A percentile compares a stretch with the other conserved stretches of the same genome.
Evolutionary conservation across 2,888 invertebrate species (phyloP).

Genomic region (Heliconius charithonia): DNA sequence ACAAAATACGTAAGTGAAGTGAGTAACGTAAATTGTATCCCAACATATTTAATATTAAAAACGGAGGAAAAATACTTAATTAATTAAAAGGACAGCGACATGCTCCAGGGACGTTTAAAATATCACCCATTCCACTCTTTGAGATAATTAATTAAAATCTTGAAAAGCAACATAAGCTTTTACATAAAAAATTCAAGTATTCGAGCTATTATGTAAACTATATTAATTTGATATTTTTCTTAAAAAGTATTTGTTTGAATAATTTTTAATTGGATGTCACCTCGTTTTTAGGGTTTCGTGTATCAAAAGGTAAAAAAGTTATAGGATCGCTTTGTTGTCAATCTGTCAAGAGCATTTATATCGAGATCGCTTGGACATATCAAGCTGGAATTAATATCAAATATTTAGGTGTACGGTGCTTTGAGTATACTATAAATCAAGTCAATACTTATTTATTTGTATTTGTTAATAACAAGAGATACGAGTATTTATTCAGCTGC

Average conservation of each 20-base stretch:
- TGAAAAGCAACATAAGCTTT: constrained; percentile 20
- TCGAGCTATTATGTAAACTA: too few species aligned
- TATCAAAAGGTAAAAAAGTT: too few species aligned
- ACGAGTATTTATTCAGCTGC: too few species aligned
- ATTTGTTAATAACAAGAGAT: too few species aligned
- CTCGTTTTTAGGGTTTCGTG: too few species aligned
- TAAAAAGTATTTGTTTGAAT: neutral
- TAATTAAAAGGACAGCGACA: constrained; percentile 21
- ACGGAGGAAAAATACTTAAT: constrained; percentile 9
- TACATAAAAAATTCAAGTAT: constrained; percentile 3
- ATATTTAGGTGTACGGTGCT: too few species aligned
- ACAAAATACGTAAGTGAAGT: neutral
- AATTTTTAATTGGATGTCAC: neutral
- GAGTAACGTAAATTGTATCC: neutral
- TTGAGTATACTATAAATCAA: too few species aligned
- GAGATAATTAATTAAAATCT: constrained; percentile 28
- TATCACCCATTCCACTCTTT: constrained; percentile 5
- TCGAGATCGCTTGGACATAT: too few species aligned
- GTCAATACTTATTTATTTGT: too few species aligned
- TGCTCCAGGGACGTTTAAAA: constrained; percentile 27
- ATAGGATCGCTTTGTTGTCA: too few species aligned
- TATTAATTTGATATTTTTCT: neutral
- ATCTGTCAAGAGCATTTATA: too few species aligned
- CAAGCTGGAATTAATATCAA: too few species aligned
- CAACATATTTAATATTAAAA: neutral